Evolutionary conservation across 1,140 invertebrate genomes (phyloP), one percentile per base, ranked within the genome.

Genomic region (Halotydeus destructor): DNA sequence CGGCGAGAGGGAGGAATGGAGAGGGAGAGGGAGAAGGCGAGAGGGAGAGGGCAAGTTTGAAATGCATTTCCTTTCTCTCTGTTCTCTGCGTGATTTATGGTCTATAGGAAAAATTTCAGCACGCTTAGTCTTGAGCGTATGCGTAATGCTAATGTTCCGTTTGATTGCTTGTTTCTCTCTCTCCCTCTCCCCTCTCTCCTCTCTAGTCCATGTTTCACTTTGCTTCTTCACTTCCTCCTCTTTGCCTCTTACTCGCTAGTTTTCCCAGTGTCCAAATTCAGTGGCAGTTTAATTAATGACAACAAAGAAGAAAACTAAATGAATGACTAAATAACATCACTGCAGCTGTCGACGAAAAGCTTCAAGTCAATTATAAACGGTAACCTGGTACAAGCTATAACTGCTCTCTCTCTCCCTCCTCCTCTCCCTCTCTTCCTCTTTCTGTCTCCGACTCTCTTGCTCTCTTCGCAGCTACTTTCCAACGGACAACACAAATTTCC

Each of bases 361-460:
- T n/a, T n/a, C n/a, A n/a, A n/a, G n/a, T n/a, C n/a, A n/a, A n/a
- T n/a, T n/a, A n/a, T n/a, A n/a, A n/a, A n/a, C n/a, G n/a, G n/a
- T n/a, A n/a, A n/a, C n/a, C n/a, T n/a, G n/a, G n/a, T n/a, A n/a
- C n/a, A n/a, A n/a, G n/a, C n/a, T n/a, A n/a, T n/a, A n/a, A n/a
- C n/a, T n/a, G n/a, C 33, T 35, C 6, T 35, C 33, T 34, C 32
- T 34, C 32, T 34, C 33, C 23, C 33, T 35, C 2, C 5, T 21
- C 23, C 33, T 35, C 6, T 35, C 33, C 23, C 33, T 35, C 6
- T 35, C 33, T 34, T 19, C 21, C 32, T 34, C 33, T 35, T 21
- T 35, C 2, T 6, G 16, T 35, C 33, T 35, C 6, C 23, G 16
- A 9, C 27, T 30, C 27, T 30, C 27, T 30, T n/a, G 9, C 16